Base-by-base conservation (phyloP, 2,888 invertebrate species). In the Macrosiphum euphorbiae region DNA sequence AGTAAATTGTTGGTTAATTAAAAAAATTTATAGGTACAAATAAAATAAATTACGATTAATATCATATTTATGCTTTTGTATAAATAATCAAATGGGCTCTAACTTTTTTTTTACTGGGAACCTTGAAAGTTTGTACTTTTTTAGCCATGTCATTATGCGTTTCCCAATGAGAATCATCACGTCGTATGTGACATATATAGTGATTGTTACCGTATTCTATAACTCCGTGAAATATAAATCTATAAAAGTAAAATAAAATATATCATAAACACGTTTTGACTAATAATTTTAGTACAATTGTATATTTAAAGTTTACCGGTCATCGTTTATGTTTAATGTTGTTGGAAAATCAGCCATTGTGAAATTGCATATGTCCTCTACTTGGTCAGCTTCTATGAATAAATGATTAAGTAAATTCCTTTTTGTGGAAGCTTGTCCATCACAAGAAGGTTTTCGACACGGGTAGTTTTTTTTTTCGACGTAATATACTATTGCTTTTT, bases 151-250 rank as follows among this genome's bases (percentile, higher is more conserved):
- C 84, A 84, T 84, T 84, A 84, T 84, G 84, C 2, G 7, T 84
- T 84, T 84, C 84, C 41, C 84, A 84, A 84, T 78, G 20, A 8
- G n/a, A 84, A 41, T 84, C 84, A 20, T 4, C 8, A 1, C 41
- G 41, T 41, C 84, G 41, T 1, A 84, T 84, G 1, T 84, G 84
- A 84, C 84, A 3, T 84, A 35, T 84, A 4, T 41, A 84, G 2
- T 84, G 41, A 84, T 41, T 41, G 41, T 84, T 84, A 0, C 84
- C 41, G 8, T 7, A 84, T 3, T 41, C 84, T 5, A 84, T 41
- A 84, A 84, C 84, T 84, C 85, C 85, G 26, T 86, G 85, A 86
- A 86, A 86, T 0, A 86, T 86, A 24, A 86, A 47, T 86, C 85
- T 44, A 44, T 86, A 86, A 47, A 86, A 86, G 47, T 3, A 11